Conservation (phyloP, 2,113 vertebrate species). For the Ranitomeya variabilis region DNA sequence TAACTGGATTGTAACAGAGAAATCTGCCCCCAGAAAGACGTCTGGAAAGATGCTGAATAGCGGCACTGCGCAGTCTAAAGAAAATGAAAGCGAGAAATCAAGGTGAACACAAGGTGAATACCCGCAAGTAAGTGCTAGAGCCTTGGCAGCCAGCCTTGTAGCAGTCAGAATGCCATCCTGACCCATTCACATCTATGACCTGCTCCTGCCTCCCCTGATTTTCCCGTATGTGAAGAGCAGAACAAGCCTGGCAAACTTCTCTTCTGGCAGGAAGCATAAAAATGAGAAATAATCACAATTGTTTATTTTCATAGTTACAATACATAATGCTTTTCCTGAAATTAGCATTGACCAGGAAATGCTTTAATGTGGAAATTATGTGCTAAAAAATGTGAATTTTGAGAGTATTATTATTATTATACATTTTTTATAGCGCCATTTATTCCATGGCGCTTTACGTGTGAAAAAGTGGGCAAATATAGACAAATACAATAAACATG, state of each 20-base stretch:
- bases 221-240: slow-evolving; percentile 31
- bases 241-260: not conserved
- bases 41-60: slow-evolving; percentile 9
- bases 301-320: no score
- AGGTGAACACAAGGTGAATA: slow-evolving; percentile 52
- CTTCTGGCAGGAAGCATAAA: not conserved
- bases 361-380: no score
- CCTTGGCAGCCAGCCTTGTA: slow-evolving; percentile 53
- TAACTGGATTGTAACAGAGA: not conserved
- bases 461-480: no score
- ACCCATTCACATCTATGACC: slow-evolving; percentile 55
- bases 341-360: no score
- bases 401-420: no score
- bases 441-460: no score
- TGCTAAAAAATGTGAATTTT: no score
- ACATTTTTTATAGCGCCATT: no score
- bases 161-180: slow-evolving; percentile 49
- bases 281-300: not conserved
- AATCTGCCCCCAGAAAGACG: not conserved
- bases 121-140: slow-evolving; percentile 42
- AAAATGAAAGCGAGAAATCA: slow-evolving; percentile 23
- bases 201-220: slow-evolving; percentile 34
- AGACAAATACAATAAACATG: no score
- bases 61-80: slow-evolving; percentile 11
- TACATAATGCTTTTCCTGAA: no score